phyloP scores from a whole-genome alignment of 2,113 vertebrate genomes.

The Mola mola region DNA sequence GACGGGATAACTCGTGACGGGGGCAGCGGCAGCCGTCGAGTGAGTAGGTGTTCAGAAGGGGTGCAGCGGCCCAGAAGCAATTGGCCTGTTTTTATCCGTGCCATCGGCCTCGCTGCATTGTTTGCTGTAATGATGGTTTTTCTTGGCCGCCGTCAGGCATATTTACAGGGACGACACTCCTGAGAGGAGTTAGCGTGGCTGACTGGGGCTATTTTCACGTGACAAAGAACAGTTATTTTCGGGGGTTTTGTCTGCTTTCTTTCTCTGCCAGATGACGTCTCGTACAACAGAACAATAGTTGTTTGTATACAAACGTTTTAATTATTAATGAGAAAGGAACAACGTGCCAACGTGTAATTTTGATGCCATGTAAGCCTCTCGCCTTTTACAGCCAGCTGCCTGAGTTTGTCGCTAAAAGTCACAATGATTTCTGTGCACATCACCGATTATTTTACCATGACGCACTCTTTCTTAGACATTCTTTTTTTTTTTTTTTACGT shows the following conservation, averaged over 20 bases:
- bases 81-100: slow-evolving; percentile 45
- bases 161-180: slow-evolving; percentile 46
- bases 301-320: too few relatives aligned
- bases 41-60: slow-evolving; percentile 62
- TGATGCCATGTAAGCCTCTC: too few relatives aligned
- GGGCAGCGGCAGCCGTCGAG: slow-evolving; percentile 41
- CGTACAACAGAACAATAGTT: too few relatives aligned
- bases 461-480: too few relatives aligned
- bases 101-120: slow-evolving; percentile 43
- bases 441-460: too few relatives aligned
- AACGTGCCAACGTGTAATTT: too few relatives aligned
- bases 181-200: slow-evolving; percentile 14
- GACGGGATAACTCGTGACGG: slow-evolving; percentile 47
- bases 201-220: neutral
- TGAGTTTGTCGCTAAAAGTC: too few relatives aligned
- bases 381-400: too few relatives aligned
- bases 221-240: neutral
- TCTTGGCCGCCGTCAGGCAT: slow-evolving; percentile 37
- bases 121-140: slow-evolving; percentile 52
- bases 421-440: too few relatives aligned
- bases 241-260: slow-evolving; percentile 38
- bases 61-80: slow-evolving; percentile 37
- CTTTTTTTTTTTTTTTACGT: too few relatives aligned
- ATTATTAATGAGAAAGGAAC: too few relatives aligned
- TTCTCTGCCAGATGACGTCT: slow-evolving; percentile 3